Evolutionary conservation across 2,888 invertebrate genomes (phyloP), one percentile per base, ranked within the genome.

Genomic region (Microctonus brassicae): DNA sequence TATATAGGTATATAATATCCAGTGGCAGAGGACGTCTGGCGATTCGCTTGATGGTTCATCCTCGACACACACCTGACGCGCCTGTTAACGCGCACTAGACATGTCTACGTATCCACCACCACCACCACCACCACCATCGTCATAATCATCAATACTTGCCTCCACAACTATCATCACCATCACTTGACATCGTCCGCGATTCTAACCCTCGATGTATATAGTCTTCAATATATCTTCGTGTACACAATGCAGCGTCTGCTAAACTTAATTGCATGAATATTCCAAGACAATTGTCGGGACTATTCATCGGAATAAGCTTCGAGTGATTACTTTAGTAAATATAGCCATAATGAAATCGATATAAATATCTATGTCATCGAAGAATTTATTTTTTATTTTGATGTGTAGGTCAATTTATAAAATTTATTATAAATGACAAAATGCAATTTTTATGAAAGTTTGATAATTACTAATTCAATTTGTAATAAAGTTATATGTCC

Each of bases 51-150:
- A 79, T 78, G 80, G 79, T 78, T 77, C 82, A 79, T 80, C 77
- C 65, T 24, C 36, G 58, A 70, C 60, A 75, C 76, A 74, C 81
- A 83, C 81, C 82, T 82, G 83, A 82, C 77, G 80, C 77, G 80
- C 78, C 78, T 77, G 81, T 83, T 83, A 83, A 81, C 80, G 77
- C 73, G 70, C 76, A 66, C 26, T 29, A 80, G 80, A 81, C 80
- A 71, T 75, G 80, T 79, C 78, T 78, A 74, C 77, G 75, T 80
- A 79, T 70, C 39, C 33, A 24, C 66, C 55, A 29, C 26, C 29
- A 47, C 47, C 47, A 47, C 7, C 9, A 47, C 47, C 47, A 47
- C 17, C 47, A 17, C 17, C 47, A 47, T 17, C 47, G 17, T n/a
- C 47, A 17, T 17, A 29, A 29, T 29, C 7, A 7, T 7, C 47